Evolutionary conservation across 2,888 invertebrate species (phyloP), one percentile per base, ranked within the genome.

Genomic region (Junonia oenone): DNA sequence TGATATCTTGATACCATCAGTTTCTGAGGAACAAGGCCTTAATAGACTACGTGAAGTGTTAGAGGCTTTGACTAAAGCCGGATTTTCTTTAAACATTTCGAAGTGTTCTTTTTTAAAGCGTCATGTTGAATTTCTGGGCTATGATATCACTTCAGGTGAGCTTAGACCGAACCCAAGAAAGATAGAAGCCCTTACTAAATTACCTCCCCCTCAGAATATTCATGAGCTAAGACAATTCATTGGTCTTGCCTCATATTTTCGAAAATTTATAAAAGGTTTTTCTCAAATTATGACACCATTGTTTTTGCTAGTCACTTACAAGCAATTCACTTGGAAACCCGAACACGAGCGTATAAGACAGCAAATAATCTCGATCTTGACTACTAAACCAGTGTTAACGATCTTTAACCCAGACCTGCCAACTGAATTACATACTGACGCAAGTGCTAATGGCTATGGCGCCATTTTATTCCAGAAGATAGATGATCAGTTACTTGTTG

Each of bases 81-180:
- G 76, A 73, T 54, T 72, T 71, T 0, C 46, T 75, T 14, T 69
- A 0, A 69, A 69, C 17, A 2, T 65, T 0, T 47, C 50, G 6
- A 69, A 69, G 40, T 68, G 65, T 19, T 50, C 62, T 0, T 67
- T 68, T 43, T 35, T 67, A 0, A 66, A 59, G 31, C 37, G 9
- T 0, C 6, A 29, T 0, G 55, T 68, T 0, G 59, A 68, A 22
- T 68, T 54, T 49, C 33, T 68, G 1, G 67, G 67, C 0, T 66
- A 54, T 50, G 62, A 59, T 5, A 51, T 69, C 6, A n/a, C 27
- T 0, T 37, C 22, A 0, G 66, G 68, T 6, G 15, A 65, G 19
- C 19, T 69, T 0, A 27, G 50, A 9, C 69, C 68, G 0, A 71
- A 67, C 6, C 54, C 51, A 0, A 1, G 60, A 8, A 68, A 69